A percentile compares a stretch with the other conserved stretches of the same genome.
Conservation (phyloP, 2,888 invertebrate genomes). For the Melanchra persicariae region DNA sequence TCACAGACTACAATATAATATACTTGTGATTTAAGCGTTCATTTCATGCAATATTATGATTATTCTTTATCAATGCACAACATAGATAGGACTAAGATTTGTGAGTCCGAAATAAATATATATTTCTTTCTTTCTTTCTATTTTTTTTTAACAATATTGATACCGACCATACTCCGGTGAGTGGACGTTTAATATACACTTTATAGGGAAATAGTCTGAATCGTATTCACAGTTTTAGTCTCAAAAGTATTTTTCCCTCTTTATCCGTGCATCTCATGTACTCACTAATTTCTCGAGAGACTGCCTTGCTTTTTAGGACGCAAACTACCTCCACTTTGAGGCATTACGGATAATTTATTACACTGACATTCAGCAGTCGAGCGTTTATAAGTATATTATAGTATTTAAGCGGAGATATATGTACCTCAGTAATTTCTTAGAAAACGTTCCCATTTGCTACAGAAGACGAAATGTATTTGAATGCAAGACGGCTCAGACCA, state of each 20-base stretch:
- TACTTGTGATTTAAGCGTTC: too few relatives aligned
- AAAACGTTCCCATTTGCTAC: not conserved
- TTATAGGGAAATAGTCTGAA: not conserved
- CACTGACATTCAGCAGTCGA: slow-evolving; percentile 2
- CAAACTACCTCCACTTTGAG: slow-evolving; percentile 8
- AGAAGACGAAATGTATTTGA: not conserved
- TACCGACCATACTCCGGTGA: too few relatives aligned
- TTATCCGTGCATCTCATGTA: not conserved
- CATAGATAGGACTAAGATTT: too few relatives aligned
- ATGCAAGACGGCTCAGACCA: not conserved
- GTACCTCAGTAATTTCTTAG: not conserved
- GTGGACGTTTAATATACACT: too few relatives aligned
- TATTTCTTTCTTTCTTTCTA: too few relatives aligned
- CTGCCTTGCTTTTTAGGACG: slow-evolving; percentile 22
- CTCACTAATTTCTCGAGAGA: slow-evolving; percentile 28
- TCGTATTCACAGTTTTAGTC: not conserved
- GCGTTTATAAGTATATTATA: slow-evolving; percentile 7
- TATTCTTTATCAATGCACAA: too few relatives aligned
- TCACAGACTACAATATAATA: too few relatives aligned
- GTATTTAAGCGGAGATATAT: slow-evolving; percentile 11
- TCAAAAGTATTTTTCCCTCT: not conserved
- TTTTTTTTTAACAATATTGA: too few relatives aligned
- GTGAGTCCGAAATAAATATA: too few relatives aligned
- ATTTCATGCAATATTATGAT: too few relatives aligned
- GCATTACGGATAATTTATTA: slow-evolving; percentile 19